These are phyloP conservation scores for Aphelinus certus DNA, from an alignment of 1,140 invertebrate species.

Conservation along the genomic window DNA sequence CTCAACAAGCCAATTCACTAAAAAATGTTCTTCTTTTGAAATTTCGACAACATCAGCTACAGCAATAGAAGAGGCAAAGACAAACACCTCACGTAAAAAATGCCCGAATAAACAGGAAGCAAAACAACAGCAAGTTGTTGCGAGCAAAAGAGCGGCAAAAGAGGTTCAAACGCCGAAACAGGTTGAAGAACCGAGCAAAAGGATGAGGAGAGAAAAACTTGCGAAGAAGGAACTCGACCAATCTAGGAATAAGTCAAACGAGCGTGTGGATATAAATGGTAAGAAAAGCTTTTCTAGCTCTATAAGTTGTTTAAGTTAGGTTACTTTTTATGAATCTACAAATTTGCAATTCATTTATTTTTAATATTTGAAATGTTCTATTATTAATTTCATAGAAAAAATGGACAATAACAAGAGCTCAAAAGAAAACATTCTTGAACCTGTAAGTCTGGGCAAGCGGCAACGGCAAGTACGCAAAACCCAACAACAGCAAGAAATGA, in stretches of 20 bases:
- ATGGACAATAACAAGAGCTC: constrained; percentile 50
- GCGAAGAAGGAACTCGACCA: constrained; percentile 38
- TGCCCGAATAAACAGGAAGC: constrained; percentile 44
- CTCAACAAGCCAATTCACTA: too few relatives aligned
- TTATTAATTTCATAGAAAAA: constrained; percentile 42
- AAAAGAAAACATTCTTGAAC: constrained; percentile 57
- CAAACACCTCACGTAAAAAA: constrained; percentile 45
- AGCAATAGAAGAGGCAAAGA: constrained; percentile 35
- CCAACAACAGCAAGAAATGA: constrained; percentile 22
- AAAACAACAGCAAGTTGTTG: background rate
- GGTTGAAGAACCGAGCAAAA: constrained; percentile 19
- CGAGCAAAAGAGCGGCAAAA: constrained; percentile 20
- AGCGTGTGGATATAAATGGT: too few relatives aligned
- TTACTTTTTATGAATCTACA: background rate
- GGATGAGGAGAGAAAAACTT: constrained; percentile 37
- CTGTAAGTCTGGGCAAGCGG: constrained; percentile 13
- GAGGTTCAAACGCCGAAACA: constrained; percentile 11
- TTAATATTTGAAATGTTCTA: too few relatives aligned
- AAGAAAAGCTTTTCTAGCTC: too few relatives aligned
- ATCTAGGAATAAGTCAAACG: background rate
- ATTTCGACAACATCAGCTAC: too few relatives aligned
- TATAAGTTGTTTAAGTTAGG: background rate
- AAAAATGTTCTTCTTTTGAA: too few relatives aligned
- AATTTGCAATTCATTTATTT: constrained; percentile 33
- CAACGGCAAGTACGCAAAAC: constrained; percentile 9